phyloP scores from a whole-genome alignment of 2,113 vertebrate species.

The Fukomys damarensis region DNA sequence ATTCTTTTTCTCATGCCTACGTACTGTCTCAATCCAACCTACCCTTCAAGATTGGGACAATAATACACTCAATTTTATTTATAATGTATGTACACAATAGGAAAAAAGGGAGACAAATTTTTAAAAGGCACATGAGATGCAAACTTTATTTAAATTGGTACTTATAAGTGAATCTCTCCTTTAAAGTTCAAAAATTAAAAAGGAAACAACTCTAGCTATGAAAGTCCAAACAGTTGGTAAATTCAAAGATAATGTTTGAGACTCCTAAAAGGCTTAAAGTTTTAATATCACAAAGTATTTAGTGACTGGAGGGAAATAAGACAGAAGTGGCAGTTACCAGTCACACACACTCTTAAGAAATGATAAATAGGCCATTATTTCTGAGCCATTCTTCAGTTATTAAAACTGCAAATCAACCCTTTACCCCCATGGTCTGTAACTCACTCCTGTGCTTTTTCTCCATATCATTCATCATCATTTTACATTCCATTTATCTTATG shows the following conservation, averaged over 20 bases:
- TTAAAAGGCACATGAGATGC: neutral
- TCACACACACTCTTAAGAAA: neutral
- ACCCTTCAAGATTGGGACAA: conserved; percentile 15
- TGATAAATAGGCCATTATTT: neutral
- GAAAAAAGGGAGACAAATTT: neutral
- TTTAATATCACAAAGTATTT: conserved; percentile 5
- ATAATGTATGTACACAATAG: neutral
- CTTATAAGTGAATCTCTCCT: neutral
- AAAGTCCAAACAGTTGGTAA: neutral
- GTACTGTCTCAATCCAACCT: neutral
- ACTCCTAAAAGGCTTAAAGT: neutral
- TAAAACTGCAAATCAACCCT: neutral
- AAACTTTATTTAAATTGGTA: neutral
- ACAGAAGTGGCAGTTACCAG: neutral
- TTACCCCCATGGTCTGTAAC: neutral
- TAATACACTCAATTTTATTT: neutral
- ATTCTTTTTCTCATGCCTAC: neutral
- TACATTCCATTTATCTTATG: conserved; percentile 11
- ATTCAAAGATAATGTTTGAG: neutral
- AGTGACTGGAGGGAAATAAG: neutral
- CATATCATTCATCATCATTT: neutral
- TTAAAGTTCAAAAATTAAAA: conserved; percentile 50
- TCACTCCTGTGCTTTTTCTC: neutral
- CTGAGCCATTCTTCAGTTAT: neutral
- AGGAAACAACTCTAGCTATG: neutral